Percentiles rank a stretch among this genome's conserved stretches.
These are phyloP conservation scores for Chionoecetes opilio DNA, from an alignment of 1,140 invertebrate species.

Conservation along the genomic window DNA sequence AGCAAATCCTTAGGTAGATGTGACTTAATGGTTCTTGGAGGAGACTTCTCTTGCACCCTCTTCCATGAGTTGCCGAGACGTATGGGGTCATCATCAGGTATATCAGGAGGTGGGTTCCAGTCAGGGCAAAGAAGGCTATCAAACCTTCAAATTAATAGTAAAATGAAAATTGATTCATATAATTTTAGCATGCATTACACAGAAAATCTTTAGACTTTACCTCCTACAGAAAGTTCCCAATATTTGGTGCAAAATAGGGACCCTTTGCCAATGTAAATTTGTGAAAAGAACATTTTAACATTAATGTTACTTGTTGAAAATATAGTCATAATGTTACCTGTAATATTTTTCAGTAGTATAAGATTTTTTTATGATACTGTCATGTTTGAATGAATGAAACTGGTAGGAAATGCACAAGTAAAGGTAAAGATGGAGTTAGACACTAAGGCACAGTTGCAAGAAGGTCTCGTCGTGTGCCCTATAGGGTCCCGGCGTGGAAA, in stretches of 20 bases:
- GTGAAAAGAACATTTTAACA: neutral
- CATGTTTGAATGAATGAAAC: neutral
- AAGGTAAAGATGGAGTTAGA: neutral
- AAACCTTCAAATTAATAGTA: neutral
- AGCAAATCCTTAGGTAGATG: constrained; percentile 71
- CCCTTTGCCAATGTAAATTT: neutral
- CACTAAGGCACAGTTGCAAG: constrained; percentile 50
- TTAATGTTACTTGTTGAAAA: neutral
- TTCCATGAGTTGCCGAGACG: constrained; percentile 15
- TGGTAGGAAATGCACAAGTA: neutral
- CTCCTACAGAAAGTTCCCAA: neutral
- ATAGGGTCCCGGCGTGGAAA: no score
- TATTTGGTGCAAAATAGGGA: no score
- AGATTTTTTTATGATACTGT: neutral
- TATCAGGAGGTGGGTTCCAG: neutral
- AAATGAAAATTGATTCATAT: neutral
- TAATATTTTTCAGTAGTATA: neutral
- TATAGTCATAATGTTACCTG: neutral
- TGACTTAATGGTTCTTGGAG: constrained; percentile 74
- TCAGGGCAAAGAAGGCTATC: neutral
- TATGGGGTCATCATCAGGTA: neutral
- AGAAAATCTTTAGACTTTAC: neutral
- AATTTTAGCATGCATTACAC: neutral
- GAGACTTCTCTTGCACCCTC: neutral
- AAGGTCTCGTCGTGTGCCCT: constrained; percentile 63